Conservation (phyloP, 2,113 vertebrate species). For the Nanorana parkeri region DNA sequence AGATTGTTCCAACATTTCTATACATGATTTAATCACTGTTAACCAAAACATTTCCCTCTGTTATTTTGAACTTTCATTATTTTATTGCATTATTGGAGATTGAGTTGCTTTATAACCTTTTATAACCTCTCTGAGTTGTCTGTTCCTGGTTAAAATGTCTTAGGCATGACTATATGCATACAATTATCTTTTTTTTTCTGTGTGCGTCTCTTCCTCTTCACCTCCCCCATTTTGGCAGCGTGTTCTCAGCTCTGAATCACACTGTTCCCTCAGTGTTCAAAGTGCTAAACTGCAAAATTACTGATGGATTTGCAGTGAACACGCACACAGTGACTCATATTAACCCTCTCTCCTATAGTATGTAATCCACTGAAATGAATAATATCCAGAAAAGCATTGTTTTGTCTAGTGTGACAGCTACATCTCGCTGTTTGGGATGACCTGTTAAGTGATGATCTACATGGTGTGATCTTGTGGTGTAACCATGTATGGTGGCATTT, state of each 20-base stretch:
- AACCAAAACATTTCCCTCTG: neutral
- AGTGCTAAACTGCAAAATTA: slow-evolving; percentile 19
- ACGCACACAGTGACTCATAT: neutral
- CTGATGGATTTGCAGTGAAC: slow-evolving; percentile 8
- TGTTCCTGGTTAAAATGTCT: slow-evolving; percentile 49
- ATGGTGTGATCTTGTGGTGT: no score
- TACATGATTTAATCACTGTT: neutral
- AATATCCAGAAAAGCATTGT: neutral
- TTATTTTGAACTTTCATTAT: neutral
- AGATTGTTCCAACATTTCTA: neutral
- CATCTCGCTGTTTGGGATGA: neutral
- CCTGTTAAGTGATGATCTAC: no score
- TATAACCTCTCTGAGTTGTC: slow-evolving; percentile 13
- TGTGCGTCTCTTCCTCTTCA: neutral
- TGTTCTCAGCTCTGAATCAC: slow-evolving; percentile 51
- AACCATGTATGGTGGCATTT: no score
- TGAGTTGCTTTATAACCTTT: slow-evolving; percentile 27
- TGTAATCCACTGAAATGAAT: no score
- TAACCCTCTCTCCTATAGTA: neutral
- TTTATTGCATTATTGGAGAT: slow-evolving; percentile 16
- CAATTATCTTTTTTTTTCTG: slow-evolving; percentile 19
- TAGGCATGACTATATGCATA: slow-evolving; percentile 39
- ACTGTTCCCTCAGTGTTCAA: slow-evolving; percentile 7
- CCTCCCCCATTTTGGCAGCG: slow-evolving; percentile 8
- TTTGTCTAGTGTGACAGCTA: neutral